Evolutionary conservation across 2,797 vertebrate species (phyloP), one percentile per base, ranked within the genome.

Genomic region (Betta splendens): DNA sequence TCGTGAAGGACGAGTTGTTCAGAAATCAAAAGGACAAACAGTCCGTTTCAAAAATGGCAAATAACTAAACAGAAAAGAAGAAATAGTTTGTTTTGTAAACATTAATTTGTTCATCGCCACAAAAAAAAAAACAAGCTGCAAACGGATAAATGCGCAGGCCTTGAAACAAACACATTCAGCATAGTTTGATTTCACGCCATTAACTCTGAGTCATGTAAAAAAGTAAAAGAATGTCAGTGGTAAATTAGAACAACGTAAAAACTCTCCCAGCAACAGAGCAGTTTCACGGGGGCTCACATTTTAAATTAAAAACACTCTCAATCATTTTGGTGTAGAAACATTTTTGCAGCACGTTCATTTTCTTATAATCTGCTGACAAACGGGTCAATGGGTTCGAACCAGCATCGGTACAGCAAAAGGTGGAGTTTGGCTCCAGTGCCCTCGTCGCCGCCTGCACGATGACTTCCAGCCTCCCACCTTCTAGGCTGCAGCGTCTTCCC

Each of bases 401-500:
- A n/a, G n/a, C n/a, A n/a, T n/a, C n/a, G n/a, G n/a, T n/a, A n/a
- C n/a, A n/a, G n/a, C n/a, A n/a, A n/a, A n/a, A n/a, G n/a, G n/a
- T n/a, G n/a, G n/a, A n/a, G n/a, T n/a, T n/a, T n/a, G n/a, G n/a
- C n/a, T n/a, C n/a, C n/a, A n/a, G n/a, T n/a, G n/a, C n/a, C n/a
- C n/a, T 64, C 15, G 21, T 37, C 5, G 18, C 39, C 52, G 46
- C 56, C 44, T 52, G 40, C 18, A 36, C 55, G 22, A 57, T 52
- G 12, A 28, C 35, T 48, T 59, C 52, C 60, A 45, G 35, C 60
- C 33, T 29, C 18, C 66, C 55, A 76, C 55, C 70, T 76, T 46
- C 38, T 40, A 7, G n/a, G n/a, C n/a, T n/a, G n/a, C 33, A 38
- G 29, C 61, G 15, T 55, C 69, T 39, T 26, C 22, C 32, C 64